Evolutionary conservation across 2,888 invertebrate species (phyloP).

Genomic region (Dasysyrphus albostriatus): DNA sequence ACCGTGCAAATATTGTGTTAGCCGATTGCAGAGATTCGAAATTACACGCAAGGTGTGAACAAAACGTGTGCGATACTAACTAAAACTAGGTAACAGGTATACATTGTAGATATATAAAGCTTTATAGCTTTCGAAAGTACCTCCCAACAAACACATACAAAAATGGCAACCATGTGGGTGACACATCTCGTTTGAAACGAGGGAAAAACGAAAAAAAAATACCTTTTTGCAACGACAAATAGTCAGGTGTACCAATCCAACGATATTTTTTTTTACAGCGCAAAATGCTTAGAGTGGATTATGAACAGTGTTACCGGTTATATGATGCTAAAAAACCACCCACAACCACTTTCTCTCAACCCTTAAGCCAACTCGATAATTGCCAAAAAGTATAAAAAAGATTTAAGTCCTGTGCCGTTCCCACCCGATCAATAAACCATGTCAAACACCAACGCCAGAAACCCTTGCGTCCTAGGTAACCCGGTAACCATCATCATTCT

Average conservation of each 20-base stretch:
- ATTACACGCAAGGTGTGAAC: constrained; percentile 51
- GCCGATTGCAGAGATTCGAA: constrained; percentile 39
- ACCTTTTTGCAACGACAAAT: constrained; percentile 35
- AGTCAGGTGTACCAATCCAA: constrained; percentile 37
- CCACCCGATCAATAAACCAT: constrained; percentile 59
- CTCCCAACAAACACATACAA: neutral
- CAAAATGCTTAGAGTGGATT: constrained; percentile 68
- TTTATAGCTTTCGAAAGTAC: neutral
- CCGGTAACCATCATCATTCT: constrained; percentile 31
- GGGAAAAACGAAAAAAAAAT: neutral
- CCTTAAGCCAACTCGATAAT: constrained; percentile 45
- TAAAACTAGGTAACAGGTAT: constrained; percentile 11
- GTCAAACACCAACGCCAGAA: constrained; percentile 39
- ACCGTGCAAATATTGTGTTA: constrained; percentile 69
- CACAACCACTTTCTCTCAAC: constrained; percentile 16
- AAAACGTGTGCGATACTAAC: constrained; percentile 37
- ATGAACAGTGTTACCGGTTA: constrained; percentile 51
- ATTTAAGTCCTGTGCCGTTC: constrained; percentile 16
- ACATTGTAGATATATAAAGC: constrained; percentile 1
- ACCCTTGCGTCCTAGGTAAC: constrained; percentile 35
- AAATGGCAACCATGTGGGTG: constrained; percentile 7
- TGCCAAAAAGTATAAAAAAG: constrained; percentile 56
- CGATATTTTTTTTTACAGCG: constrained; percentile 56
- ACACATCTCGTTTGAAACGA: neutral
- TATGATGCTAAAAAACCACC: constrained; percentile 54